A percentile compares a stretch with the other conserved stretches of the same genome.
These are phyloP conservation scores for Trissolcus brochymenae DNA, from an alignment of 2,888 invertebrate species.

Conservation along the genomic window DNA sequence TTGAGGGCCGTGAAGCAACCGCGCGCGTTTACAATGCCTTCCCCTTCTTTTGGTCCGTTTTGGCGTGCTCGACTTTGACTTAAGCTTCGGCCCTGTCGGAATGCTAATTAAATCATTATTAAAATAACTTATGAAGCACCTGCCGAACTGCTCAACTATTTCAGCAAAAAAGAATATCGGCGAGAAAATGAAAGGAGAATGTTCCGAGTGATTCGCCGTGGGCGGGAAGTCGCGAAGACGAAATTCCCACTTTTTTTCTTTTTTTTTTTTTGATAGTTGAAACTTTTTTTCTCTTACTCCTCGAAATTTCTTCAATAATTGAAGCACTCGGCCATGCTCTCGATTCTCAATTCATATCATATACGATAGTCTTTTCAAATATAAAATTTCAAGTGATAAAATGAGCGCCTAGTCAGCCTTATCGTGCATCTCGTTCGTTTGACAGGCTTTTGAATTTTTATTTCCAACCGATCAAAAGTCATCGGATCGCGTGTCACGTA, in stretches of 20 bases:
- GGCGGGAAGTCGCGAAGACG: constrained; percentile 47
- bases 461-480: constrained; percentile 11
- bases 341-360: neutral
- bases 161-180: constrained; percentile 54
- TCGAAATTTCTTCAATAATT: constrained; percentile 32
- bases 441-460: constrained; percentile 2
- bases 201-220: constrained; percentile 50
- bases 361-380: too few species aligned
- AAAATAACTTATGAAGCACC: constrained; percentile 70
- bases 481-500: constrained; percentile 15
- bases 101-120: constrained; percentile 76
- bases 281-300: constrained; percentile 9
- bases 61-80: constrained; percentile 62
- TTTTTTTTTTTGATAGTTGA: too few species aligned
- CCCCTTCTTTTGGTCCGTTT: constrained; percentile 59
- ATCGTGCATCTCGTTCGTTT: too few species aligned
- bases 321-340: neutral
- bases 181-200: constrained; percentile 57
- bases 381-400: too few species aligned
- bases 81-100: constrained; percentile 65
- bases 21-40: constrained; percentile 57
- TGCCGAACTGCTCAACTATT: constrained; percentile 63
- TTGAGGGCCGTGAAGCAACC: constrained; percentile 63
- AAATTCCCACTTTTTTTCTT: constrained; percentile 36
- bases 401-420: too few species aligned